phyloP scores from a whole-genome alignment of 2,888 invertebrate species.

The Meloe dianella region DNA sequence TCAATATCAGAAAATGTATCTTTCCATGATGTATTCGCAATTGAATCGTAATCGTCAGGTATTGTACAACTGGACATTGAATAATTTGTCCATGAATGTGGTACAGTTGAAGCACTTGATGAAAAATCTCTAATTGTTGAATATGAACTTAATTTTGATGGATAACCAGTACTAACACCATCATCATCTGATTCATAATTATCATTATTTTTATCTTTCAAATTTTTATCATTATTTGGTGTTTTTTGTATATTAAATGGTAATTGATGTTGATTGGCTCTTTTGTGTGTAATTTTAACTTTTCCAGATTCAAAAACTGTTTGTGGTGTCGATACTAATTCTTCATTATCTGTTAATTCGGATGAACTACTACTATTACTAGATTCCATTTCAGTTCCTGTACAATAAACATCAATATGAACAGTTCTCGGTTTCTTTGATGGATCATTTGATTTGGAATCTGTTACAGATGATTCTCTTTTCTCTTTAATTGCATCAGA shows the following conservation, averaged over 20 bases:
- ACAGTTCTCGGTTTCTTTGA: conserved; percentile 68
- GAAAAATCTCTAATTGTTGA: conserved; percentile 66
- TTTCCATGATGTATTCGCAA: conserved; percentile 67
- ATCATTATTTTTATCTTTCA: conserved; percentile 30
- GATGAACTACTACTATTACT: conserved; percentile 49
- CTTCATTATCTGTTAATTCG: conserved; percentile 50
- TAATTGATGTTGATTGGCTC: conserved; percentile 58
- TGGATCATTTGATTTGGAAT: conserved; percentile 50
- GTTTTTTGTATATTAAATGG: conserved; percentile 55
- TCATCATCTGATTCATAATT: conserved; percentile 53
- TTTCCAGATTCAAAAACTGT: conserved; percentile 71
- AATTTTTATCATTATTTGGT: conserved; percentile 16
- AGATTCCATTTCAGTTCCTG: conserved; percentile 65
- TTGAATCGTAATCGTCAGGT: conserved; percentile 60
- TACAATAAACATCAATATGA: conserved; percentile 78
- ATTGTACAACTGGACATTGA: conserved; percentile 61
- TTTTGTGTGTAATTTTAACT: conserved; percentile 66
- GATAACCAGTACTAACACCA: conserved; percentile 66
- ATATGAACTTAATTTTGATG: conserved; percentile 66
- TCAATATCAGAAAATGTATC: conserved; percentile 67
- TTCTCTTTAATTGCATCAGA: conserved; percentile 35
- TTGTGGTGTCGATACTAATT: conserved; percentile 64
- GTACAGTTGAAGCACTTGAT: conserved; percentile 63
- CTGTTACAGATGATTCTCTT: conserved; percentile 34
- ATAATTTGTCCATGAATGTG: conserved; percentile 60